Base-by-base conservation (phyloP, 2,113 vertebrate species). In the Falcunculus frontatus region DNA sequence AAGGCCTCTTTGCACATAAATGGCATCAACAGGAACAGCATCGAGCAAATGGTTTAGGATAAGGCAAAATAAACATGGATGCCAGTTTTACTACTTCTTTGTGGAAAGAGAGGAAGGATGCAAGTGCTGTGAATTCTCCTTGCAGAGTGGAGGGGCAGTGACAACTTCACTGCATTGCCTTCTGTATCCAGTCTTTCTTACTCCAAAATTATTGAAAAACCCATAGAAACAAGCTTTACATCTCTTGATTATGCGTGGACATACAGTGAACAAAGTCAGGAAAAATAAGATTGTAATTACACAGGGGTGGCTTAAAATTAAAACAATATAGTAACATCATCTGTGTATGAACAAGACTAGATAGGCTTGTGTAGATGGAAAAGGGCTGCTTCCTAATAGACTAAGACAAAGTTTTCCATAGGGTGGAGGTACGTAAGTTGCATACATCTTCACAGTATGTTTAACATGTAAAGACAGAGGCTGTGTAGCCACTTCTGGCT, bases 1-100 rank as follows among this genome's bases (percentile, higher is more conserved):
- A 89, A 93, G 44, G 12, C 62, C 23, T 64, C 65, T 70, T 56
- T 27, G 46, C 23, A 62, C 22, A 13, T 47, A 85, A 93, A 84
- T 15, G 29, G 49, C 41, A 91, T 59, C 30, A 89, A 29, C 6
- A 18, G 49, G 14, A 68, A 83, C 1, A 10, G 17, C 0, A 0
- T 69, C 41, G 46, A 83, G 30, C 23, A 86, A 64, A 77, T 7
- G 33, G 18, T 33, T 56, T 50, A 60, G 77, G 35, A 29, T 46
- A 85, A 57, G 30, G 60, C 13, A 78, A 50, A 97, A 91, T 11
- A 76, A 78, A 68, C 7, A n/a, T 1, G n/a, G 29, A 56, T 63
- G 25, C 4, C 69, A 93, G 35, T 33, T 91, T 59, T 65, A 81
- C 23, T 20, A 3, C 27, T 70, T 65, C 21, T 13, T 41, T 39